Evolutionary conservation across 2,888 invertebrate species (phyloP).

Genomic region (Isoperla grammatica): DNA sequence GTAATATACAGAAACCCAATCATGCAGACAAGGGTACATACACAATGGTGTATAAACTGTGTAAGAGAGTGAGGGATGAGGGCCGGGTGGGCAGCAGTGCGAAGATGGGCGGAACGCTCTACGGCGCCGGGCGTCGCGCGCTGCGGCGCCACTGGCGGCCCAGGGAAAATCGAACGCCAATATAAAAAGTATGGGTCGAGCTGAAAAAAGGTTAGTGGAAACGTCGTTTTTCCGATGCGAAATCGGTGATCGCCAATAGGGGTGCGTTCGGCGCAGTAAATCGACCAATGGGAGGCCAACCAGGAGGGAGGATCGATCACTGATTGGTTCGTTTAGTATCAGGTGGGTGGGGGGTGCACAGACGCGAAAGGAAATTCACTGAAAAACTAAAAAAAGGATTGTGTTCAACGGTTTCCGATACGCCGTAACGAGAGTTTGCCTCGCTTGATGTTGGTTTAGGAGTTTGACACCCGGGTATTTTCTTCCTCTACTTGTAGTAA

Average conservation of each 20-base stretch:
- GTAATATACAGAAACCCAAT: too few species aligned
- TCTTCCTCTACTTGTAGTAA: too few species aligned
- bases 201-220: slow-evolving; percentile 10
- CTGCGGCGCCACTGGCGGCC: not conserved
- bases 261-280: slow-evolving; percentile 26
- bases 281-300: slow-evolving; percentile 18
- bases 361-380: not conserved
- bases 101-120: not conserved
- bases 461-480: too few species aligned
- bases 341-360: not conserved
- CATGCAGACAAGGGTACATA: too few species aligned
- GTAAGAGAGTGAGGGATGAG: too few species aligned
- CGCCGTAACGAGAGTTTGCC: too few species aligned
- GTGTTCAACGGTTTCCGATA: too few species aligned
- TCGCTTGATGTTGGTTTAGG: too few species aligned
- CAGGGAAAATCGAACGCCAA: slow-evolving; percentile 17
- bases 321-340: slow-evolving; percentile 24
- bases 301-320: slow-evolving; percentile 26
- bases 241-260: slow-evolving; percentile 29
- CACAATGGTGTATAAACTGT: too few species aligned
- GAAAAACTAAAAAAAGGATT: too few species aligned
- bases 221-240: slow-evolving; percentile 12
- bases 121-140: slow-evolving; percentile 15
- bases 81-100: too few species aligned
- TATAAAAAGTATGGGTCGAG: slow-evolving; percentile 18